These are phyloP conservation scores for Phasia obesa DNA, from an alignment of 2,888 invertebrate genomes.

Conservation along the genomic window DNA sequence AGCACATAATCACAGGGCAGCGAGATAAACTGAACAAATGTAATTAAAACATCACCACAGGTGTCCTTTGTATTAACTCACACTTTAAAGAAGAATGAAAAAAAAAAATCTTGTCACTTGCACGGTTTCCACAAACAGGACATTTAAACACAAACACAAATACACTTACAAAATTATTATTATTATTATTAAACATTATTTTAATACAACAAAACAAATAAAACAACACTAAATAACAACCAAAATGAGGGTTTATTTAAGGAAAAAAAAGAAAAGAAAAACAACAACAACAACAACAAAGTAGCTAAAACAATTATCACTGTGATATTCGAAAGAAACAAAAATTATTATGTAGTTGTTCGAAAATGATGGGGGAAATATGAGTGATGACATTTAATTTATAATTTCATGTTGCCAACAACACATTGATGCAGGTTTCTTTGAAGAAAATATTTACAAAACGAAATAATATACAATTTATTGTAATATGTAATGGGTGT, in stretches of 20 bases:
- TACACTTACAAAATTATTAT: slow-evolving; percentile 19
- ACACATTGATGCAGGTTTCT: slow-evolving; percentile 56
- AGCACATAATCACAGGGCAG: slow-evolving; percentile 36
- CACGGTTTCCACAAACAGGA: slow-evolving; percentile 78
- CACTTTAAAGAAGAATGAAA: slow-evolving; percentile 70
- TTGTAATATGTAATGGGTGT: too few relatives aligned
- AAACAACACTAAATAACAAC: slow-evolving; percentile 34
- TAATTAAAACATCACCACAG: slow-evolving; percentile 81
- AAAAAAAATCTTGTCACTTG: slow-evolving; percentile 77
- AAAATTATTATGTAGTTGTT: neutral
- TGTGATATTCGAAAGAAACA: slow-evolving; percentile 35
- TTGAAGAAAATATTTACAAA: neutral
- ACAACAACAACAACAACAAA: slow-evolving; percentile 7
- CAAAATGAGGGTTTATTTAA: slow-evolving; percentile 59
- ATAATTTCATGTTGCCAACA: slow-evolving; percentile 51
- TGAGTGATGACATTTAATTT: slow-evolving; percentile 66
- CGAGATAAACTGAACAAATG: slow-evolving; percentile 71
- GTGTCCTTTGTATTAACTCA: slow-evolving; percentile 79
- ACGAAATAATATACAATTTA: too few relatives aligned
- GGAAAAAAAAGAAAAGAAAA: slow-evolving; percentile 1
- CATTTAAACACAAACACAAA: slow-evolving; percentile 37
- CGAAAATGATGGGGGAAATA: slow-evolving; percentile 32
- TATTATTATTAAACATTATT: slow-evolving; percentile 43
- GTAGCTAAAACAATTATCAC: slow-evolving; percentile 62
- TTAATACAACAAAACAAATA: slow-evolving; percentile 11